Evolutionary conservation across 1,140 invertebrate genomes (phyloP), one percentile per base, ranked within the genome.

Genomic region (Uloborus diversus): DNA sequence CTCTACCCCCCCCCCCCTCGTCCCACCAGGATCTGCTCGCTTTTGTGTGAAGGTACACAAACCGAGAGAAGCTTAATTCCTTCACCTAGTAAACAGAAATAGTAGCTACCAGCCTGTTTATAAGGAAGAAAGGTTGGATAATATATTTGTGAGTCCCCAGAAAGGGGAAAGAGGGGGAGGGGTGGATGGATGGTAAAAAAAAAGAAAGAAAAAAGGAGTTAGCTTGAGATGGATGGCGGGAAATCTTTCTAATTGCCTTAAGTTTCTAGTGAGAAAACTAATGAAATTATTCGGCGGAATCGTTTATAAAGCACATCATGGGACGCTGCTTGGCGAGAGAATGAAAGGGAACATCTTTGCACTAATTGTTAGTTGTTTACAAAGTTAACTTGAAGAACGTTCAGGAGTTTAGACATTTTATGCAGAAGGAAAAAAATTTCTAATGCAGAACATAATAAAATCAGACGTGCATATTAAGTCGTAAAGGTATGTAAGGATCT

Each of bases 211-310:
- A 49, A 49, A 62, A 33, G 23, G 49, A 1, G 37, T 9, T 13
- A 42, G n/a, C n/a, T 23, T 28, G 59, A 78, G 73, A 78, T 66
- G 73, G 73, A 78, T 78, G 59, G 62, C 27, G 9, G 35, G 20
- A 62, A 78, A 78, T 66, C 73, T 78, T 65, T 65, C 73, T 78
- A 78, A 78, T 78, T 78, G 62, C 73, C 73, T 25, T 61, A 75
- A 75, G 32, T 78, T 78, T 64, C 47, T 49, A 78, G 73, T 66
- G 59, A 61, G 61, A 65, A 53, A 49, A 42, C 73, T 78, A 78
- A 78, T 66, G 61, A 66, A 78, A 78, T 78, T 78, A 78, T 78
- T 66, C 61, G 23, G 62, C 23, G 56, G 73, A 78, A 65, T 65
- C 61, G 35, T 53, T 57, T 28, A 75, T 14, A 47, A 20, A n/a